phyloP scores from a whole-genome alignment of 2,888 invertebrate species.

The Thyatira batis region DNA sequence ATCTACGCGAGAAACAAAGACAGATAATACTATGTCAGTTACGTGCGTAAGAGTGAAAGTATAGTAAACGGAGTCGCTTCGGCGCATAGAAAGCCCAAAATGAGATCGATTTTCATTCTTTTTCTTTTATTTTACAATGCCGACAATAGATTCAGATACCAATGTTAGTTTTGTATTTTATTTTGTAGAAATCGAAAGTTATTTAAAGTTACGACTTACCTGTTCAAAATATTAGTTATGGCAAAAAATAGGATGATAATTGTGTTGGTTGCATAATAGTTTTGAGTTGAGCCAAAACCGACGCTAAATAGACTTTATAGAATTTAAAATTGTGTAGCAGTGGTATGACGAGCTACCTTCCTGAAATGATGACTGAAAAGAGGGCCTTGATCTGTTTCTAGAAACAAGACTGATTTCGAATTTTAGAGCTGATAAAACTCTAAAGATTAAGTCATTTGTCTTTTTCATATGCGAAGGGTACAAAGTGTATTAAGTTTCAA shows the following conservation, averaged over 20 bases:
- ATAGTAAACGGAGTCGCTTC: constrained; percentile 31
- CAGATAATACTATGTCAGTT: not conserved
- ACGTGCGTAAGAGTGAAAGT: constrained; percentile 28
- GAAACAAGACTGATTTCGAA: too few species aligned
- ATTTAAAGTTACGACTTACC: constrained; percentile 29
- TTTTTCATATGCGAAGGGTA: too few species aligned
- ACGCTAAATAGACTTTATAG: not conserved
- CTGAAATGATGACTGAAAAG: too few species aligned
- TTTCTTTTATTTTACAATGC: constrained; percentile 34
- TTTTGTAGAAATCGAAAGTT: constrained; percentile 59
- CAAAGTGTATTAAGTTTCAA: too few species aligned
- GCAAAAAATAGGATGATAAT: not conserved
- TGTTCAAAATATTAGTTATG: constrained; percentile 3
- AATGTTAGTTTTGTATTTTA: constrained; percentile 36
- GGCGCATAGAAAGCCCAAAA: constrained; percentile 21
- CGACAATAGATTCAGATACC: constrained; percentile 38
- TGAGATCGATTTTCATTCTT: constrained; percentile 23
- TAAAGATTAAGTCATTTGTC: too few species aligned
- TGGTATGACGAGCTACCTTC: too few species aligned
- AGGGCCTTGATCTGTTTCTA: too few species aligned
- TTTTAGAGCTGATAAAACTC: too few species aligned
- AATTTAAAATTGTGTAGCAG: not conserved
- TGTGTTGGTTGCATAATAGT: not conserved
- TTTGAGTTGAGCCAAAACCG: not conserved
- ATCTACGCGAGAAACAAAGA: not conserved